These are phyloP conservation scores for Gymnothorax reevesii DNA, from an alignment of 2,797 vertebrate species.

Conservation along the genomic window DNA sequence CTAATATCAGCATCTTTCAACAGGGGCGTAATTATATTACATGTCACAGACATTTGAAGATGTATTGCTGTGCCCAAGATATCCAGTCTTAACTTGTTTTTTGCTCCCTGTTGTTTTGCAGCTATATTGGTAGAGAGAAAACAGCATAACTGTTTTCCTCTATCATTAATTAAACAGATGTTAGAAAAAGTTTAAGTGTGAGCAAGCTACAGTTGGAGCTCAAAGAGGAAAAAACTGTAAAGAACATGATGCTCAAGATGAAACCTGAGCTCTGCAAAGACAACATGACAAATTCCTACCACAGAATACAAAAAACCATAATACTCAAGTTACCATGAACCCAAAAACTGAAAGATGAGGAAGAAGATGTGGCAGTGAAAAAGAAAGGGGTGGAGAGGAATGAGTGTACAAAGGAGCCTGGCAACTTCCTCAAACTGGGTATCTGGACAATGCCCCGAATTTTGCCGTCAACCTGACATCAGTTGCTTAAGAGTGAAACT, in stretches of 20 bases:
- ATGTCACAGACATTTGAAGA: slow-evolving; percentile 43
- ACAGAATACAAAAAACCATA: background rate
- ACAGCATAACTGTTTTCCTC: slow-evolving; percentile 6
- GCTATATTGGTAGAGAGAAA: slow-evolving; percentile 19
- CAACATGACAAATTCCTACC: background rate
- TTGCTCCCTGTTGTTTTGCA: slow-evolving; percentile 22
- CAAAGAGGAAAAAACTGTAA: background rate
- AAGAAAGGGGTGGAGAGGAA: background rate
- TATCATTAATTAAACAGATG: background rate
- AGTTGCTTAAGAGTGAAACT: background rate
- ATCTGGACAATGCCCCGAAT: background rate
- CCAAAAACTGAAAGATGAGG: background rate
- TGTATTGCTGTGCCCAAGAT: slow-evolving; percentile 35
- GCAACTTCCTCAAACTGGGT: slow-evolving; percentile 29
- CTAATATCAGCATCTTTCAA: slow-evolving; percentile 28
- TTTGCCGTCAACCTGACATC: background rate
- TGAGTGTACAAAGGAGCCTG: slow-evolving; percentile 10
- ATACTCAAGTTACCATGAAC: background rate
- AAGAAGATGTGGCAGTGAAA: background rate
- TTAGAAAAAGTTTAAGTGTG: background rate
- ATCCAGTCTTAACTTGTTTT: slow-evolving; percentile 35
- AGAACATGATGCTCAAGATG: background rate
- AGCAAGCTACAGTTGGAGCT: background rate
- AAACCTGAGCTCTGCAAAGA: background rate
- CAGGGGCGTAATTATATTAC: slow-evolving; percentile 38